Conservation (phyloP, 37 sponge, comb jelly and placozoan genomes). For the Ianthella basta region DNA sequence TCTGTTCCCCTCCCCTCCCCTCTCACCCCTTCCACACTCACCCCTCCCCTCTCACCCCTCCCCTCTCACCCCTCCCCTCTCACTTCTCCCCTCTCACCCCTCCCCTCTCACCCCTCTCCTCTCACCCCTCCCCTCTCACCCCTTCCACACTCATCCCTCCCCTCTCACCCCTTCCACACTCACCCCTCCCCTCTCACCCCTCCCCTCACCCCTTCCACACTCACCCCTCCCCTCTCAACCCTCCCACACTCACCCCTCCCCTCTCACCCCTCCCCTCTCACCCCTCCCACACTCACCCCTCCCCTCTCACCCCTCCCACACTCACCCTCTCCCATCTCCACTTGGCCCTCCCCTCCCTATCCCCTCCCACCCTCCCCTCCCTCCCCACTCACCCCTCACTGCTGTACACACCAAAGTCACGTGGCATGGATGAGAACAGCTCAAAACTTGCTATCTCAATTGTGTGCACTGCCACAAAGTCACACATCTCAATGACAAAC, state of each 20-base stretch:
- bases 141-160: not conserved
- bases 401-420: constrained; percentile 72
- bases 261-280: not conserved
- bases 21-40: not conserved
- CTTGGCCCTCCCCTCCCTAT: not conserved
- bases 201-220: too few relatives aligned
- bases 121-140: too few relatives aligned
- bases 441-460: constrained; percentile 89
- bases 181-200: too few relatives aligned
- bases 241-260: too few relatives aligned
- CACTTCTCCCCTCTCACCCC: not conserved
- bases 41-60: not conserved
- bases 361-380: not conserved
- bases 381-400: constrained; percentile 63
- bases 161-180: not conserved
- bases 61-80: too few relatives aligned
- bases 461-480: constrained; percentile 64
- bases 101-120: too few relatives aligned
- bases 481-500: constrained; percentile 92
- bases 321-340: too few relatives aligned
- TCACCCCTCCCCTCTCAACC: not conserved
- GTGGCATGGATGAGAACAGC: constrained; percentile 91
- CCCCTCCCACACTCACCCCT: not conserved
- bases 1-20: not conserved
- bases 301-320: too few relatives aligned